These are phyloP conservation scores for Gnatocerus cornutus DNA, from an alignment of 2,888 invertebrate species.

Conservation along the genomic window DNA sequence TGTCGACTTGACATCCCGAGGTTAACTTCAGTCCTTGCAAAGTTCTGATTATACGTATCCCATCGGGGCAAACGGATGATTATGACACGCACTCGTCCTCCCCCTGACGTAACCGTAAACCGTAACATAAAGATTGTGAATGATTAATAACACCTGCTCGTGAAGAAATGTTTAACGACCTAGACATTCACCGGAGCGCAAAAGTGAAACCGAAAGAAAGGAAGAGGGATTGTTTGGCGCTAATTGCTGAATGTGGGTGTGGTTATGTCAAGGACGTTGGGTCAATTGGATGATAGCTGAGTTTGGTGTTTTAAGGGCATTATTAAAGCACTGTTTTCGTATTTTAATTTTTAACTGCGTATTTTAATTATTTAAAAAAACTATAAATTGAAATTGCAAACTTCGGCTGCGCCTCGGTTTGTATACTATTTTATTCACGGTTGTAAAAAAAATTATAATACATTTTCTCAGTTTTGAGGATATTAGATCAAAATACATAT, in stretches of 20 bases:
- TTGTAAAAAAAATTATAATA: too few species aligned
- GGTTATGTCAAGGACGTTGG: conserved; percentile 40
- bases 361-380: too few species aligned
- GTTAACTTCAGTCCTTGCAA: conserved; percentile 15
- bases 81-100: conserved; percentile 42
- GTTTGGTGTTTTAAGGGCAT: too few species aligned
- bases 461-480: too few species aligned
- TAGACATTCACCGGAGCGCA: conserved; percentile 53
- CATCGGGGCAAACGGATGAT: conserved; percentile 29
- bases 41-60: conserved; percentile 36
- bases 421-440: too few species aligned
- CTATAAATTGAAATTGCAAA: too few species aligned
- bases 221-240: conserved; percentile 48
- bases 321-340: too few species aligned
- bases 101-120: conserved; percentile 38
- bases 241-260: conserved; percentile 46
- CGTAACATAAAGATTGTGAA: conserved; percentile 43
- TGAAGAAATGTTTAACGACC: conserved; percentile 52
- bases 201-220: conserved; percentile 53
- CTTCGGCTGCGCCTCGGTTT: too few species aligned
- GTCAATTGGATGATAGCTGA: too few species aligned
- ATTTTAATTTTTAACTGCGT: too few species aligned
- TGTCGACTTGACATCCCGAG: conserved; percentile 17
- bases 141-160: conserved; percentile 52
- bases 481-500: too few species aligned